Base-by-base conservation (phyloP, 1,140 invertebrate genomes). In the Lepidotrigona ventralis region DNA sequence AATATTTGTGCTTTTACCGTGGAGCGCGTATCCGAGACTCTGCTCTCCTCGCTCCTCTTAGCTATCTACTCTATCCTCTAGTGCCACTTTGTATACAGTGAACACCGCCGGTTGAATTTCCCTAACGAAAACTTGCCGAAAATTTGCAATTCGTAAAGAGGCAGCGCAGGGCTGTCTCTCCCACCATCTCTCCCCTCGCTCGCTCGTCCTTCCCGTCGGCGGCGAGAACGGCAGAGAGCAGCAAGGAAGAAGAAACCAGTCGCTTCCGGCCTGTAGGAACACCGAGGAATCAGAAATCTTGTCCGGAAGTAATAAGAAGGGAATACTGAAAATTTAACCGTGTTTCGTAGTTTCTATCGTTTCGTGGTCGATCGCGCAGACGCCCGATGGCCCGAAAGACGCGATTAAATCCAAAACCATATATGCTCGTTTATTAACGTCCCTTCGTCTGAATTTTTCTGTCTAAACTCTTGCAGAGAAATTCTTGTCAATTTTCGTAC, bases 1-100 rank as follows among this genome's bases (percentile, higher is more conserved):
- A 94, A 94, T 94, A 94, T 94, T 94, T 94, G 93, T 92, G 93
- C 93, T 94, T 94, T 94, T 94, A 94, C 92, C 93, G 91, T 93
- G 90, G 88, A 93, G 91, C 90, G 88, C 91, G 91, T 92, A 92
- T 91, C 90, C 90, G 87, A 89, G 86, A 87, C 87, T 87, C 86
- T 46, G 39, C 88, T 90, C 89, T 89, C 87, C 84, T 85, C 81
- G 76, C 87, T 80, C 84, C 90, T 91, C 90, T 86, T 88, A 86
- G 76, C 81, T 86, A 90, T 88, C 85, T 85, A 90, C 90, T 91
- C 91, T 91, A 91, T 92, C 91, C 90, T 92, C 90, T 90, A 90
- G 90, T 92, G 91, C 93, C 92, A 93, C 92, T 93, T 93, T 93
- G 93, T 93, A 93, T 94, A 93, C 93, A 89, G 82, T 85, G 91